Evolutionary conservation across 2,113 vertebrate species (phyloP), one percentile per base, ranked within the genome.

Genomic region (Meleagris gallopavo): DNA sequence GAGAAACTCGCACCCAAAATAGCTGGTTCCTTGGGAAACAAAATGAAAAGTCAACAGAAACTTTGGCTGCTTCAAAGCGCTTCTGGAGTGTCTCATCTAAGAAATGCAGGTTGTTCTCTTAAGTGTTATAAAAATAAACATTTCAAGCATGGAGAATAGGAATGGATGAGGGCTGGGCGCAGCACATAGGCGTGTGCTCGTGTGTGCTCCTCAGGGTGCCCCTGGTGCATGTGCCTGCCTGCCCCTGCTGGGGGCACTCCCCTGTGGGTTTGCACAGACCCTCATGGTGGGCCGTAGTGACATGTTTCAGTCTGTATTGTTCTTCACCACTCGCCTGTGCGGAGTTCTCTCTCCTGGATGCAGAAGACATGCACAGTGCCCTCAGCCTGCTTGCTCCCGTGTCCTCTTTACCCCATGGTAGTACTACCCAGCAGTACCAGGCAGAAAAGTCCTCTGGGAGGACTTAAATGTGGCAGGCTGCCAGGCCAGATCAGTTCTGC

Each of bases 171-270:
- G 21, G 10, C 61, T 32, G 13, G 43, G 30, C 6, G 6, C 38
- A 20, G 20, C 2, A 2, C 0, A 1, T n/a, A 89, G 27, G 5
- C 8, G 18, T 1, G 0, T 65, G 9, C n/a, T 89, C 46, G 13
- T 41, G 30, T 57, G 86, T 1, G 0, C 46, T 84, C 61, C 36
- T 86, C 20, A 3, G 9, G 3, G 27, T 2, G 0, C 13, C 27
- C 40, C 54, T 61, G 72, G 54, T 30, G 1, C 18, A 13, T 1
- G 1, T 64, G 36, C 60, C 70, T 55, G 10, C 58, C 38, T 76
- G 60, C 12, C 16, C 8, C 27, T 20, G 50, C 41, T 36, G 4
- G 2, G 25, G 67, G 17, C 32, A 16, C 32, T 30, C 73, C n/a
- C n/a, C 29, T 0, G 0, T 38, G 66, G 71, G 19, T 41, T 36